A percentile compares a stretch with the other conserved stretches of the same genome.
phyloP scores from a whole-genome alignment of 2,113 vertebrate species.

The Balaenoptera acutorostrata region DNA sequence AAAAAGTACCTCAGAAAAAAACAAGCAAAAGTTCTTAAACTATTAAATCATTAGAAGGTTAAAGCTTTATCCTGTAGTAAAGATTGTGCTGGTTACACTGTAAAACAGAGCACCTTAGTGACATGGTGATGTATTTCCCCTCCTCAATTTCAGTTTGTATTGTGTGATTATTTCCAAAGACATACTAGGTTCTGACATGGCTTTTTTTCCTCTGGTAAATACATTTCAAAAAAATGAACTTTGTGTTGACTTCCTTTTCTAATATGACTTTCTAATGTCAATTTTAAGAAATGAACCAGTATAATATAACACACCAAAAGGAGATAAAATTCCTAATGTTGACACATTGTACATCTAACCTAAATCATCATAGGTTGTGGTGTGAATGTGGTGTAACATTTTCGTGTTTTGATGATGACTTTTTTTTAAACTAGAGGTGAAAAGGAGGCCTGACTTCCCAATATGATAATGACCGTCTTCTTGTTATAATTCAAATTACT shows the following conservation, averaged over 20 bases:
- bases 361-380: not conserved
- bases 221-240: not conserved
- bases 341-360: not conserved
- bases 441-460: not conserved
- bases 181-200: not conserved
- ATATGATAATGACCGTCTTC: not conserved
- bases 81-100: accelerated
- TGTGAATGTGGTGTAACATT: not conserved
- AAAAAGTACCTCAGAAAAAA: not conserved
- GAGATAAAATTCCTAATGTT: not conserved
- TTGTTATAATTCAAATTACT: not conserved
- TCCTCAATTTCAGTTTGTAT: not conserved
- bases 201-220: not conserved
- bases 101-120: not conserved
- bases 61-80: not conserved
- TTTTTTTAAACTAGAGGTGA: not conserved
- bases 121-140: accelerated
- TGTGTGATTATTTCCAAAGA: not conserved
- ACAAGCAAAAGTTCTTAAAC: not conserved
- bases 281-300: not conserved
- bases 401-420: not conserved
- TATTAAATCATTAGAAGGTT: not conserved
- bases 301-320: not conserved
- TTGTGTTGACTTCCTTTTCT: not conserved
- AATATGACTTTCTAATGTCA: not conserved